A percentile compares a stretch with the other conserved stretches of the same genome.
Conservation (phyloP, 1,140 invertebrate species). For the Vanessa tameamea region DNA sequence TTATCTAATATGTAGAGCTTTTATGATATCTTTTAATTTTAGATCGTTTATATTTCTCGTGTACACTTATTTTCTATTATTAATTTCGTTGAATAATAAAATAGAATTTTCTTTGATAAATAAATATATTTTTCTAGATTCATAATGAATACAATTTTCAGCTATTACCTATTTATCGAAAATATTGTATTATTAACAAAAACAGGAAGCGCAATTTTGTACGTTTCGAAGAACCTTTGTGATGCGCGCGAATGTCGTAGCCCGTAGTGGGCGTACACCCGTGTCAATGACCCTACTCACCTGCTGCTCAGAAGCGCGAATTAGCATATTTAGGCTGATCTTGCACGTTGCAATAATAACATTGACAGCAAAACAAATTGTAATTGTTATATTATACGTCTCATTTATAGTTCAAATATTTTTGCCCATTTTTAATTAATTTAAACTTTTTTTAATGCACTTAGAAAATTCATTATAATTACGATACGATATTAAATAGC, state of each 20-base stretch:
- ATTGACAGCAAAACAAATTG: neutral
- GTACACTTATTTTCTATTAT: no score
- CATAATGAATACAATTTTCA: no score
- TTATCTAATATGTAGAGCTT: no score
- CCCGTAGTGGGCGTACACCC: slow-evolving; percentile 37
- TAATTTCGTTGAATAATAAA: no score
- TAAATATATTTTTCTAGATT: no score
- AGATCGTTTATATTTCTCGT: no score
- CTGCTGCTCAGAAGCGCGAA: slow-evolving; percentile 53
- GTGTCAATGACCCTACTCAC: slow-evolving; percentile 67
- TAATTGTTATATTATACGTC: neutral
- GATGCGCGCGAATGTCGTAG: slow-evolving; percentile 22
- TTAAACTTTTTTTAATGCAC: neutral
- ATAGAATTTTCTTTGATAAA: no score
- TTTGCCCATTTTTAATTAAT: neutral
- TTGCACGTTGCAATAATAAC: slow-evolving; percentile 20
- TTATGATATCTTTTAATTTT: no score
- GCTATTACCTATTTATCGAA: neutral
- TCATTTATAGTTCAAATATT: neutral
- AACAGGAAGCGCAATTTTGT: slow-evolving; percentile 1
- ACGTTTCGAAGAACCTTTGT: slow-evolving; percentile 11
- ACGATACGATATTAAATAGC: no score
- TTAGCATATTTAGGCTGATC: slow-evolving; percentile 52
- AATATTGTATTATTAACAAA: neutral
- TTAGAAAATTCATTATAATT: no score